Conservation (phyloP, 2,113 vertebrate genomes). For the Rutilus rutilus region DNA sequence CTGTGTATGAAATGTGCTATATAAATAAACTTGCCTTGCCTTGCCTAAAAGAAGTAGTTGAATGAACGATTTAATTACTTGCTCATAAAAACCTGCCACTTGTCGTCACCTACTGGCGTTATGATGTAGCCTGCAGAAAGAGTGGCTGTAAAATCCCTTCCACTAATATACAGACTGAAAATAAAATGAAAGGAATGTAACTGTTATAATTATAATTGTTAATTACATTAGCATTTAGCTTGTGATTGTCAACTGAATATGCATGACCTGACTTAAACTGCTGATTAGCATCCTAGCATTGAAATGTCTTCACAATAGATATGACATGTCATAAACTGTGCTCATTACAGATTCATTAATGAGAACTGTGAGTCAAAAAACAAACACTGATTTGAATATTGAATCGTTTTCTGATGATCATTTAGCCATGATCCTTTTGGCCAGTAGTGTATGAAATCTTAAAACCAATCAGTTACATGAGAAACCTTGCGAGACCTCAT, state of each 20-base stretch:
- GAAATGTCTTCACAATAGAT: constrained; percentile 13
- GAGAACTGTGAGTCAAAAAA: neutral
- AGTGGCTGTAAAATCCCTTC: too few relatives aligned
- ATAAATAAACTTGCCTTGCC: too few relatives aligned
- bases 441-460: neutral
- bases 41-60: too few relatives aligned
- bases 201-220: too few relatives aligned
- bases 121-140: too few relatives aligned
- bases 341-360: constrained; percentile 15
- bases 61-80: too few relatives aligned
- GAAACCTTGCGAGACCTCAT: neutral
- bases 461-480: constrained; percentile 1
- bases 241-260: neutral
- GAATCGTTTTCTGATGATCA: constrained; percentile 4
- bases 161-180: too few relatives aligned
- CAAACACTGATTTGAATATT: constrained; percentile 14
- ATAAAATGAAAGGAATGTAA: too few relatives aligned
- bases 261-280: neutral
- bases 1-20: too few relatives aligned
- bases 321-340: neutral
- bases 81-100: too few relatives aligned
- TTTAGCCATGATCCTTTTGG: constrained; percentile 8
- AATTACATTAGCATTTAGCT: too few relatives aligned
- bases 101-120: too few relatives aligned
- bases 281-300: neutral